A percentile compares a stretch with the other conserved stretches of the same genome.
Evolutionary conservation across 2,888 invertebrate species (phyloP).

Genomic region (Merodon equestris): DNA sequence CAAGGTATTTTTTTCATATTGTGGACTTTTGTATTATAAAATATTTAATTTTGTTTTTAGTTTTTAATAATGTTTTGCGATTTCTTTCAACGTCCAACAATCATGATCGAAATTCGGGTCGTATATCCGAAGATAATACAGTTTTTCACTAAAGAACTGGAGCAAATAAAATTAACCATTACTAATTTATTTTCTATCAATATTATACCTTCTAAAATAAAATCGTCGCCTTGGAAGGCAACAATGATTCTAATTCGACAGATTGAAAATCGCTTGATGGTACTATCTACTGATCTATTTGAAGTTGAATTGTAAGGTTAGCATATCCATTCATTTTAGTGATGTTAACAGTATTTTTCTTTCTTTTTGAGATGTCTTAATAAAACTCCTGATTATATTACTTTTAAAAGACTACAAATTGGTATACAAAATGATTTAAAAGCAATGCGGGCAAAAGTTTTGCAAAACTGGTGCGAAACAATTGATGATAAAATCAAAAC

Average conservation of each 20-base stretch:
- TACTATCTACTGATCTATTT: conserved; percentile 28
- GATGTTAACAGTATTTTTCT: neutral
- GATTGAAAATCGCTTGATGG: conserved; percentile 21
- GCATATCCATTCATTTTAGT: neutral
- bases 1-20: conserved; percentile 77
- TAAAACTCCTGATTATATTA: conserved; percentile 71
- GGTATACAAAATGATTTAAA: conserved; percentile 78
- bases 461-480: conserved; percentile 80
- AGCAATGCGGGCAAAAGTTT: conserved; percentile 79
- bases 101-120: conserved; percentile 80
- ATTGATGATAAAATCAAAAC: conserved; percentile 75
- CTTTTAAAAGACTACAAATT: conserved; percentile 75
- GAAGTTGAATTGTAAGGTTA: conserved; percentile 71
- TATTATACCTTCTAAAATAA: conserved; percentile 55
- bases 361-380: conserved; percentile 7
- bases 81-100: conserved; percentile 80
- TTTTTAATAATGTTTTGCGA: conserved; percentile 79
- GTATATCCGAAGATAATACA: conserved; percentile 80
- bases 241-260: conserved; percentile 87
- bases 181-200: conserved; percentile 53
- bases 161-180: conserved; percentile 69
- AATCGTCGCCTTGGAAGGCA: conserved; percentile 82
- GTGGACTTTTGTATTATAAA: too few species aligned
- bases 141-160: conserved; percentile 77
- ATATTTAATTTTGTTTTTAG: conserved; percentile 48